phyloP scores from a whole-genome alignment of 2,797 vertebrate species.

The Rhabdophis nuchalis region DNA sequence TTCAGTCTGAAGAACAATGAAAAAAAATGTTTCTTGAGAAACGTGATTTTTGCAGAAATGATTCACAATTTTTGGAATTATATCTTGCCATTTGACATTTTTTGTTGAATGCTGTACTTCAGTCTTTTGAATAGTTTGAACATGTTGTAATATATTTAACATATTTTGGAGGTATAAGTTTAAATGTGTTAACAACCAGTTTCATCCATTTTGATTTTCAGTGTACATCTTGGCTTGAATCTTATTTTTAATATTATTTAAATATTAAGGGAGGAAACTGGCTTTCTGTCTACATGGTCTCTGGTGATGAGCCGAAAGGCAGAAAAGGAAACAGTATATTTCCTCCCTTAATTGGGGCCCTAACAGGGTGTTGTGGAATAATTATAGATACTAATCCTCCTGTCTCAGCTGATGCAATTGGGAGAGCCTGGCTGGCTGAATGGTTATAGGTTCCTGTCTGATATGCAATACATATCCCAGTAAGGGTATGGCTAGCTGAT shows the following conservation, averaged over 20 bases:
- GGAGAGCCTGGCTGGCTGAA: too few species aligned
- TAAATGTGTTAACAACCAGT: background rate
- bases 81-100: background rate
- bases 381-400: too few species aligned
- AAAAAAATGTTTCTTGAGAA: background rate
- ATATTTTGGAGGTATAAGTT: background rate
- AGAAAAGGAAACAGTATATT: too few species aligned
- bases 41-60: background rate
- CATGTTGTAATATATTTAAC: background rate
- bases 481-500: too few species aligned
- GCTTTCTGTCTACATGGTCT: too few species aligned
- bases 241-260: background rate
- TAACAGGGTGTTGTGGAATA: too few species aligned
- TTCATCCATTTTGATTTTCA: slow-evolving; percentile 20
- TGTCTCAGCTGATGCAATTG: too few species aligned
- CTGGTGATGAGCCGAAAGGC: too few species aligned
- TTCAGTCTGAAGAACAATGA: background rate
- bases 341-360: too few species aligned
- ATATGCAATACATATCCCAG: too few species aligned
- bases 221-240: background rate
- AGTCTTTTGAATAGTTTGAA: background rate
- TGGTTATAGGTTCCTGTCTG: too few species aligned
- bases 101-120: background rate
- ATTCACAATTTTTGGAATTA: background rate
- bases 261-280: too few species aligned